Evolutionary conservation across 2,888 invertebrate genomes (phyloP).

Genomic region (Quadroppia sp.): DNA sequence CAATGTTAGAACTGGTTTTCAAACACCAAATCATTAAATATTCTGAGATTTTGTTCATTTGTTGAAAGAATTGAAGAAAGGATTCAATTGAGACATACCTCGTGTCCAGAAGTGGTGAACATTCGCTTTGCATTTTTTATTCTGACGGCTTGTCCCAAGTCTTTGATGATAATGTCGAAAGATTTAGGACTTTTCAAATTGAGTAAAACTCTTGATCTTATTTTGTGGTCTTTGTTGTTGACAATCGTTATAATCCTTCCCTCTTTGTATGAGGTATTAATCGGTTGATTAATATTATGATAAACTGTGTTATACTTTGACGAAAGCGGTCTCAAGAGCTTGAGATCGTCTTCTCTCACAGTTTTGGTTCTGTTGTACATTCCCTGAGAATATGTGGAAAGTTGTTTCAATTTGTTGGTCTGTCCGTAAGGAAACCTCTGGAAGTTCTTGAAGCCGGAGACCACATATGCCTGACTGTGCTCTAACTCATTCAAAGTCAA

Average conservation of each 20-base stretch:
- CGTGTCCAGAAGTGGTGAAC: slow-evolving; percentile 86
- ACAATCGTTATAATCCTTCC: slow-evolving; percentile 85
- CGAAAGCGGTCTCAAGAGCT: slow-evolving; percentile 46
- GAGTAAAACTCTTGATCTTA: slow-evolving; percentile 82
- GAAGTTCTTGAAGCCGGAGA: slow-evolving; percentile 84
- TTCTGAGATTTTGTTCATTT: too few relatives aligned
- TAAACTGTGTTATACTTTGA: slow-evolving; percentile 43
- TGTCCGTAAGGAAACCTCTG: slow-evolving; percentile 55
- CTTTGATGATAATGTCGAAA: slow-evolving; percentile 88
- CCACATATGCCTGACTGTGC: slow-evolving; percentile 87
- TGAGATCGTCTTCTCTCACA: slow-evolving; percentile 47
- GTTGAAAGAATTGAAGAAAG: too few relatives aligned
- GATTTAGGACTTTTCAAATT: slow-evolving; percentile 88
- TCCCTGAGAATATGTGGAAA: slow-evolving; percentile 37
- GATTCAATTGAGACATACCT: slow-evolving; percentile 60
- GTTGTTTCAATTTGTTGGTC: slow-evolving; percentile 35
- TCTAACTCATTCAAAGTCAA: slow-evolving; percentile 77
- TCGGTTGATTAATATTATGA: slow-evolving; percentile 31
- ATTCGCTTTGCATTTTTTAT: slow-evolving; percentile 84
- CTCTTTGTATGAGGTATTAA: slow-evolving; percentile 44
- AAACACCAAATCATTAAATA: too few relatives aligned
- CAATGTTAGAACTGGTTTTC: too few relatives aligned
- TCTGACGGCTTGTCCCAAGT: slow-evolving; percentile 85
- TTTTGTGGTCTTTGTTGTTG: slow-evolving; percentile 86
- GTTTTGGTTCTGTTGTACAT: slow-evolving; percentile 38